Evolutionary conservation across 2,888 invertebrate genomes (phyloP), one percentile per base, ranked within the genome.

Genomic region (Tetramorium bicarinatum): DNA sequence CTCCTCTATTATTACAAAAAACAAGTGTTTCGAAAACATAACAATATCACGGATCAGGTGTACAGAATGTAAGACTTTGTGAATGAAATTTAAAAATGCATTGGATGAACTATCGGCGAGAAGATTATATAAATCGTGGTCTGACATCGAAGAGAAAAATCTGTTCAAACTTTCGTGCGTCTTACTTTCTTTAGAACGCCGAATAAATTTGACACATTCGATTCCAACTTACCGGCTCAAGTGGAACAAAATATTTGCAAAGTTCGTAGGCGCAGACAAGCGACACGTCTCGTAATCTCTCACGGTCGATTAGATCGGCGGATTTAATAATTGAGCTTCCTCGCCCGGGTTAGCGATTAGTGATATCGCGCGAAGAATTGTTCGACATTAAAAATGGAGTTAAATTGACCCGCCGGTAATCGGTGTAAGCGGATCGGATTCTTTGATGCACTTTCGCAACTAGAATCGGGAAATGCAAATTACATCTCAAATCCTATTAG

Each of bases 261-360:
- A 88, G 82, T 88, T 88, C 80, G 21, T 56, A 21, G 38, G 41
- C 71, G 67, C 80, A 2, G 38, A 83, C 47, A 47, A 89, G 64
- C 18, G 21, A 9, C 34, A 34, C 79, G n/a, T 71, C 59, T 79
- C 82, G 79, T 87, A 86, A 86, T 86, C 85, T 88, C 61, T 84
- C 76, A 61, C 67, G 49, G 52, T 21, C 84, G 87, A 89, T 89
- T 87, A 87, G 75, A 83, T 87, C 79, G 79, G 67, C 29, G 79
- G 77, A 89, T 84, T 89, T 85, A 82, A 87, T 87, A 87, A 89
- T 86, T 71, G 89, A 86, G 62, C 47, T 52, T 62, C 21, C 44
- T 59, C 61, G 15, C 3, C 34, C 2, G 13, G 18, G 21, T 21
- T 54, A 34, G 34, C 25, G 56, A 18, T 71, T 71, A 71, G 21